phyloP scores from a whole-genome alignment of 2,113 vertebrate genomes.

The Calcarius ornatus region DNA sequence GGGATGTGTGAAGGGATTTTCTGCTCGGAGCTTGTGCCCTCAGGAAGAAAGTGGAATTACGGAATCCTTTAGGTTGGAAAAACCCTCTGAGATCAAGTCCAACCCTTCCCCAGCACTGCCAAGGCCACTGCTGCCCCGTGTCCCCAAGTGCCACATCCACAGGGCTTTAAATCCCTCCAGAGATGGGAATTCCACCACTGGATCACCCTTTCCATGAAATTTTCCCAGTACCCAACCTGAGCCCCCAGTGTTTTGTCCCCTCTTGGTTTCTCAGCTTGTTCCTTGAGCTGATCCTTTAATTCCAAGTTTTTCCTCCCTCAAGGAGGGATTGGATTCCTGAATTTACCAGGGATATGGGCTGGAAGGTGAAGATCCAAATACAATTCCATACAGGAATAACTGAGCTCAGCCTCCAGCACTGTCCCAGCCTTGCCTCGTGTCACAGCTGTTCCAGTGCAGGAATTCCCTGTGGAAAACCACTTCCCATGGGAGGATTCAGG shows the following conservation, averaged over 20 bases:
- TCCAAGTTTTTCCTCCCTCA: not conserved
- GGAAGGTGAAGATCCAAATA: not conserved
- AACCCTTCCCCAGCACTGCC: not conserved
- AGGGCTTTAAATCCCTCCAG: not conserved
- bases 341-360: not conserved
- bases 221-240: not conserved
- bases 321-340: fast-evolving
- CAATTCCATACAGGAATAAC: not conserved
- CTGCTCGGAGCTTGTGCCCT: not conserved
- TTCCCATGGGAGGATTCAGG: not conserved
- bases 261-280: not conserved
- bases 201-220: not conserved
- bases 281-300: not conserved
- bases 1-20: not conserved
- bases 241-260: not conserved
- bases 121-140: fast-evolving
- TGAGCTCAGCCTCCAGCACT: not conserved
- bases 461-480: not conserved
- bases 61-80: not conserved
- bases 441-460: not conserved
- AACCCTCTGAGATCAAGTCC: not conserved
- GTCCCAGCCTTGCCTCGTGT: not conserved
- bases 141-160: not conserved
- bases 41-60: not conserved
- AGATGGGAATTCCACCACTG: not conserved